phyloP scores from a whole-genome alignment of 2,113 vertebrate species.

The Trematomus loennbergii region DNA sequence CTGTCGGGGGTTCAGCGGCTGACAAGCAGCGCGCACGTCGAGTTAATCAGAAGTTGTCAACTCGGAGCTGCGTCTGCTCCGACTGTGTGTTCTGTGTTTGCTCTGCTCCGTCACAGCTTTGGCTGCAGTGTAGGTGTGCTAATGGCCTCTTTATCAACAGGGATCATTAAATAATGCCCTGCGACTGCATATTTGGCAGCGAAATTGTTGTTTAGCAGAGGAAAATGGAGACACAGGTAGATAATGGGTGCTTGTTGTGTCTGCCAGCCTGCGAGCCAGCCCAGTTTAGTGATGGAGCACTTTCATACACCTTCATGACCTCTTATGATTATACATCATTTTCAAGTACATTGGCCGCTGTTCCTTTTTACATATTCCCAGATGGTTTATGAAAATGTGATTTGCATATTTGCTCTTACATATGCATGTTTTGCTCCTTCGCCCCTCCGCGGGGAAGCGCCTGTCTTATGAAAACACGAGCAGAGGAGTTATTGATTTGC shows the following conservation, averaged over 20 bases:
- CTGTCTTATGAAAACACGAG: conserved; percentile 61
- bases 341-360: conserved; percentile 45
- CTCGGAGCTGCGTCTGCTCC: conserved; percentile 63
- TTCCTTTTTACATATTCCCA: conserved; percentile 51
- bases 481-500: conserved; percentile 74
- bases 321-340: conserved; percentile 63
- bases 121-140: conserved; percentile 40
- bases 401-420: conserved; percentile 60
- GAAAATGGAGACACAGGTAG: conserved; percentile 56
- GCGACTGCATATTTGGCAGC: conserved; percentile 42
- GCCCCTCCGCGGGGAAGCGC: conserved; percentile 19
- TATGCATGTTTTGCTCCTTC: conserved; percentile 33
- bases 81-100: conserved; percentile 3
- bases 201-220: conserved; percentile 59
- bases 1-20: conserved; percentile 56
- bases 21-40: conserved; percentile 50
- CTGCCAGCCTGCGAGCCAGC: conserved; percentile 23
- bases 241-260: conserved; percentile 42
- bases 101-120: conserved; percentile 23
- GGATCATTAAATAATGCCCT: conserved; percentile 58
- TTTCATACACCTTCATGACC: conserved; percentile 52
- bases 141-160: conserved; percentile 64
- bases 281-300: conserved; percentile 32
- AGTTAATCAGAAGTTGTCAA: conserved; percentile 80
- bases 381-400: conserved; percentile 54